These are phyloP conservation scores for Carassius gibelio DNA, from an alignment of 2,113 vertebrate genomes.

Conservation along the genomic window DNA sequence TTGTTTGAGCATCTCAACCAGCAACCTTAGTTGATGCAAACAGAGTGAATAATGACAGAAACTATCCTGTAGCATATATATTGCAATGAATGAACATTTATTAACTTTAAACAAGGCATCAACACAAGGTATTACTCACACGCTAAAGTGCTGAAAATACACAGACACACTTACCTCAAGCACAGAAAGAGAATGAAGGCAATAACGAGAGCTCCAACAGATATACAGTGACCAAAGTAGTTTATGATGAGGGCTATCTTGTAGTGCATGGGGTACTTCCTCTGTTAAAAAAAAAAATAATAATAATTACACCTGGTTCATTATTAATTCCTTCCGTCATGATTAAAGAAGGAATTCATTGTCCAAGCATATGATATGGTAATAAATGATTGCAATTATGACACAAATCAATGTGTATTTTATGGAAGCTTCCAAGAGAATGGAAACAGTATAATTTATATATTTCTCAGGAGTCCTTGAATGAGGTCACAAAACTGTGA, in stretches of 20 bases:
- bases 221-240: constrained; percentile 97
- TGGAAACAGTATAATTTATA: neutral
- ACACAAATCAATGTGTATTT: constrained; percentile 21
- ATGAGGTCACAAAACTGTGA: neutral
- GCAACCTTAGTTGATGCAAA: neutral
- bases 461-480: constrained; percentile 18
- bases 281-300: constrained; percentile 69
- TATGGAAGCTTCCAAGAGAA: neutral
- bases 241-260: constrained; percentile 93
- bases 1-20: neutral
- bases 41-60: neutral
- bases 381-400: neutral
- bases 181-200: constrained; percentile 96
- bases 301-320: no score
- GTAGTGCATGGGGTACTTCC: constrained; percentile 91
- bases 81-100: no score
- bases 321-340: no score
- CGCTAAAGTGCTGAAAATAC: neutral
- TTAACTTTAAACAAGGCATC: no score
- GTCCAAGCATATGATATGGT: neutral
- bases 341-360: neutral
- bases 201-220: constrained; percentile 88
- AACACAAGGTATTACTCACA: neutral
- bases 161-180: constrained; percentile 82
- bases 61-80: neutral